Percentiles rank a stretch among this genome's conserved stretches.
Evolutionary conservation across 2,113 vertebrate genomes (phyloP).

Genomic region (Gasterosteus nipponicus): DNA sequence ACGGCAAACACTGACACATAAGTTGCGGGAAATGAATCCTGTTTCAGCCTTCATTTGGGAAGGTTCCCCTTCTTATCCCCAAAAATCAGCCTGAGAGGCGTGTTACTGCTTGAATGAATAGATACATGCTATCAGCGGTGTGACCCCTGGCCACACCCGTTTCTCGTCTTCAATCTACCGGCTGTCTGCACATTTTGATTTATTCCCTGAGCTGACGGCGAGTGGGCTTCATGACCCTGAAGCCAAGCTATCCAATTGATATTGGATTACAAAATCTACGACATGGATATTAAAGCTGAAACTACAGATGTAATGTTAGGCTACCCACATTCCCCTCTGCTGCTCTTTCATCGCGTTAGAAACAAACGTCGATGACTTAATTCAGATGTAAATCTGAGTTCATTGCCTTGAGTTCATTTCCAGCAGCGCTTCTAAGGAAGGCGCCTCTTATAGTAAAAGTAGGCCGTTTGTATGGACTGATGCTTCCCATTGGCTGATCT

Average conservation of each 20-base stretch:
- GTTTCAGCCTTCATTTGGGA: background rate
- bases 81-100: background rate
- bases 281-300: background rate
- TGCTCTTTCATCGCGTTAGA: background rate
- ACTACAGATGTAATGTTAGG: background rate
- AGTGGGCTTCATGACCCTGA: background rate
- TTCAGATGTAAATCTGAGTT: conserved; percentile 2
- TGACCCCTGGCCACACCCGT: background rate
- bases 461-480: conserved; percentile 12
- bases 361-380: background rate
- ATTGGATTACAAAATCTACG: conserved; percentile 8
- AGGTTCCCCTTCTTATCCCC: background rate
- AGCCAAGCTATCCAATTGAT: background rate
- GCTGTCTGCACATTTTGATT: background rate
- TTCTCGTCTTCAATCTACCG: background rate
- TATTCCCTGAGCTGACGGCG: background rate
- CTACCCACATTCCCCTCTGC: background rate
- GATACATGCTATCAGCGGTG: background rate
- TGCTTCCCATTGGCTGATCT: conserved; percentile 54
- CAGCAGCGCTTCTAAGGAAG: background rate
- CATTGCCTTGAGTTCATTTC: conserved; percentile 5
- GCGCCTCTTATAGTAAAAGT: background rate
- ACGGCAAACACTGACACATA: background rate
- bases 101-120: background rate
- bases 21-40: background rate